phyloP scores from a whole-genome alignment of 2,888 invertebrate genomes.

The Heliconius erato region DNA sequence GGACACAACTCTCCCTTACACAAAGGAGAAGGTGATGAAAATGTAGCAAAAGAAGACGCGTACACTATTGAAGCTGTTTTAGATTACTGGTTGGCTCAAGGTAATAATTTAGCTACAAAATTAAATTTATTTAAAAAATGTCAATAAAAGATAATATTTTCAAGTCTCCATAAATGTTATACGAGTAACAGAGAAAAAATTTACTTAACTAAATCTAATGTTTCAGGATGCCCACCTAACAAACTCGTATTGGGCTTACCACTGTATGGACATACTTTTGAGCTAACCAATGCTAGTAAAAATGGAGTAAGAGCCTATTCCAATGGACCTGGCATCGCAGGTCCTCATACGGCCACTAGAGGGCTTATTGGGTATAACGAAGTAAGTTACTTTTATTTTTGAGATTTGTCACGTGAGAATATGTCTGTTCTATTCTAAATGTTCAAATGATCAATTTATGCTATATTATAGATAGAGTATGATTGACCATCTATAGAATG shows the following conservation, averaged over 20 bases:
- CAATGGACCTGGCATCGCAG: conserved; percentile 86
- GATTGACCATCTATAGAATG: too few relatives aligned
- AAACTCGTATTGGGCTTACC: conserved; percentile 90
- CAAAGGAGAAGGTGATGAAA: conserved; percentile 72
- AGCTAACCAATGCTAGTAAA: conserved; percentile 74
- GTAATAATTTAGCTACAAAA: conserved; percentile 57
- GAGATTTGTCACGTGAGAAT: neutral
- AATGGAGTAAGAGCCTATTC: conserved; percentile 85
- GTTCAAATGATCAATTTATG: too few relatives aligned
- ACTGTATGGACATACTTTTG: conserved; percentile 89
- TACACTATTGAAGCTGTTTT: conserved; percentile 80
- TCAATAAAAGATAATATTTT: too few relatives aligned
- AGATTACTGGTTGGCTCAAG: conserved; percentile 82
- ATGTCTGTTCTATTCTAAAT: neutral
- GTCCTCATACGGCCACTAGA: conserved; percentile 87
- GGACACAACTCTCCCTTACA: conserved; percentile 90
- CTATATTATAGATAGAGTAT: too few relatives aligned
- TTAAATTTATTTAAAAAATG: too few relatives aligned
- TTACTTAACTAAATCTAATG: neutral
- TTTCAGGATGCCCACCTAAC: conserved; percentile 74
- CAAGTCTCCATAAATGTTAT: too few relatives aligned
- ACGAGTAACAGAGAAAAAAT: neutral
- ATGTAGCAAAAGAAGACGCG: conserved; percentile 59
- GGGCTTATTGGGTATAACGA: conserved; percentile 92
- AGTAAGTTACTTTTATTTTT: conserved; percentile 63